phyloP scores from a whole-genome alignment of 2,113 vertebrate species.

The Aphelocoma coerulescens region DNA sequence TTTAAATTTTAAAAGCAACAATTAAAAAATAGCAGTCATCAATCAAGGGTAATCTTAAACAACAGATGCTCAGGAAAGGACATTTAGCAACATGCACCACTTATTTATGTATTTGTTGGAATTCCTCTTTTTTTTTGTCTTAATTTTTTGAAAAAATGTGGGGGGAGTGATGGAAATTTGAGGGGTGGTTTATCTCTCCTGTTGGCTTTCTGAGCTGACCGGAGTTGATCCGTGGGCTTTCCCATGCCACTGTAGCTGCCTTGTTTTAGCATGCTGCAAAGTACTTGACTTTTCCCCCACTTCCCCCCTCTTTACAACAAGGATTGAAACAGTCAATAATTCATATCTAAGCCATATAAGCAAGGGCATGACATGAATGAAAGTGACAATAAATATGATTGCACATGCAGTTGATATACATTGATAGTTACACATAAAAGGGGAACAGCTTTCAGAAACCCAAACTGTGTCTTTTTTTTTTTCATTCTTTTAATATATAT shows the following conservation, averaged over 20 bases:
- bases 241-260: not conserved
- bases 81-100: slow-evolving; percentile 58
- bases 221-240: not conserved
- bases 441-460: slow-evolving; percentile 49
- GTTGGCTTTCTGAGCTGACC: not conserved
- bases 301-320: slow-evolving; percentile 54
- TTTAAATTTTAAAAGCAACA: slow-evolving; percentile 83
- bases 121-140: not conserved
- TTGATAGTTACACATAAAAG: slow-evolving; percentile 73
- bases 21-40: slow-evolving; percentile 81
- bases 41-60: slow-evolving; percentile 76
- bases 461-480: not conserved
- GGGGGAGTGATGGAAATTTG: not conserved
- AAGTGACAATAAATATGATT: slow-evolving; percentile 82
- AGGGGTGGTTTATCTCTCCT: not conserved
- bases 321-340: slow-evolving; percentile 75
- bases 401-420: slow-evolving; percentile 72
- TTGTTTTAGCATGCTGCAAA: not conserved
- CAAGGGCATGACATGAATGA: slow-evolving; percentile 78
- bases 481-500: not conserved
- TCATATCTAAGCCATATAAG: slow-evolving; percentile 77
- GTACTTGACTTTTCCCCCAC: slow-evolving; percentile 49
- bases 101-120: slow-evolving; percentile 68
- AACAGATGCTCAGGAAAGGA: slow-evolving; percentile 75
- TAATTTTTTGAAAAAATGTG: not conserved